These are phyloP conservation scores for Pseudocheirus occidentalis DNA, from an alignment of 2,797 vertebrate genomes.

Conservation along the genomic window DNA sequence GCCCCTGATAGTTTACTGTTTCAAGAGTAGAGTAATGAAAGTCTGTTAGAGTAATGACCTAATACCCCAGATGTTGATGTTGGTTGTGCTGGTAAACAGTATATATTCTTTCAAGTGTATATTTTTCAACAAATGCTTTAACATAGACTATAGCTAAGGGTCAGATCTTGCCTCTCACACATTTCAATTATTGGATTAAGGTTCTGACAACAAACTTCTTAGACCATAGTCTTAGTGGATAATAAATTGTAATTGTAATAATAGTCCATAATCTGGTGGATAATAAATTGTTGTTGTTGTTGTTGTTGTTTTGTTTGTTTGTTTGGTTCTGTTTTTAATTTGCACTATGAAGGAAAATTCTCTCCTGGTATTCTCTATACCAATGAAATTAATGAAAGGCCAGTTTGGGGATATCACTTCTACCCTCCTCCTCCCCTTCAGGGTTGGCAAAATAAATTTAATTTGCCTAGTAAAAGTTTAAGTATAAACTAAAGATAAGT, in stretches of 20 bases:
- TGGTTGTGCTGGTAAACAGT: conserved; percentile 19
- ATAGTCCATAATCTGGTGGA: no score
- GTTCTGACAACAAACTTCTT: neutral
- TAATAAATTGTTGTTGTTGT: no score
- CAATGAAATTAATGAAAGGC: neutral
- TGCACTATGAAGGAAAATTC: neutral
- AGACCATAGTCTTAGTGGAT: neutral
- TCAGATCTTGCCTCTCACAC: neutral
- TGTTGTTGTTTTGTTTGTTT: neutral
- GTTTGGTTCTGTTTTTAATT: neutral
- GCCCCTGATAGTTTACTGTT: conserved; percentile 73
- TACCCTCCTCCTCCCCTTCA: no score
- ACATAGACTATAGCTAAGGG: neutral
- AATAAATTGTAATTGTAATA: no score
- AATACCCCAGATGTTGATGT: conserved; percentile 62
- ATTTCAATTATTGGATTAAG: neutral
- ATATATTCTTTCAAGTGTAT: neutral
- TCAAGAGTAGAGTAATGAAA: conserved; percentile 74
- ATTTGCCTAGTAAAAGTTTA: neutral
- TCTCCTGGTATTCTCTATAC: neutral
- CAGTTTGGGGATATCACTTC: neutral
- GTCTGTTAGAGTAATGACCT: conserved; percentile 74
- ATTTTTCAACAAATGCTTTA: neutral
- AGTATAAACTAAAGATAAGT: neutral
- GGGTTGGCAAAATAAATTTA: neutral